Evolutionary conservation across 1,140 invertebrate species (phyloP).

Genomic region (Tribolium castaneum): DNA sequence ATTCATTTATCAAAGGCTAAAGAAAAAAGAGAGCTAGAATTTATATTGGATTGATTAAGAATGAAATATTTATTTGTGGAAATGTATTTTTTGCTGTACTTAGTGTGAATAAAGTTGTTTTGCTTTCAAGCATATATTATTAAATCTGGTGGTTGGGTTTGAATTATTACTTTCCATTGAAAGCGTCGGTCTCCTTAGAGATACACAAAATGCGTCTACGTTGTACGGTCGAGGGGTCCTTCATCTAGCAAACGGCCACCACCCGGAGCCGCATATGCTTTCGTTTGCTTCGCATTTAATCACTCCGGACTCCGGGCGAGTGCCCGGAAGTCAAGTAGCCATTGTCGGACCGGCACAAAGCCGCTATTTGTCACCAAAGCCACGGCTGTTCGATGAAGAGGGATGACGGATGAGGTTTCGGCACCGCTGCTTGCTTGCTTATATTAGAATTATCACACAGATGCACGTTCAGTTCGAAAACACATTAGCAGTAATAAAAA

Average conservation of each 20-base stretch:
- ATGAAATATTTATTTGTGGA: too few species aligned
- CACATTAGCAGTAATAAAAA: background rate
- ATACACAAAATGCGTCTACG: conserved; percentile 23
- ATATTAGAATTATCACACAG: too few species aligned
- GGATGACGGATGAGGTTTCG: conserved; percentile 55
- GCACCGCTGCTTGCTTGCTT: background rate
- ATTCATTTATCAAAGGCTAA: too few species aligned
- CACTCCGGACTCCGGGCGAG: conserved; percentile 32
- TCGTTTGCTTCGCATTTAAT: conserved; percentile 44
- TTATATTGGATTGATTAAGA: too few species aligned
- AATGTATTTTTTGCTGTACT: too few species aligned
- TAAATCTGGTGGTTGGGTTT: conserved; percentile 1
- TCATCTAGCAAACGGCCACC: conserved; percentile 4
- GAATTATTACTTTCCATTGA: conserved; percentile 34
- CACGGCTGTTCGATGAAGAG: conserved; percentile 53
- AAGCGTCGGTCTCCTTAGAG: conserved; percentile 29
- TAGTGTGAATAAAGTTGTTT: background rate
- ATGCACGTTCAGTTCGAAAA: too few species aligned
- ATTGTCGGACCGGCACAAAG: conserved; percentile 53
- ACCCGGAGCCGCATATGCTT: conserved; percentile 39
- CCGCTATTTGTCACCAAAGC: conserved; percentile 55
- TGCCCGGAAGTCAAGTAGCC: conserved; percentile 52
- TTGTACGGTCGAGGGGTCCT: conserved; percentile 31
- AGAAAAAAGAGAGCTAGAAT: too few species aligned
- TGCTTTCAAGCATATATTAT: conserved; percentile 7